These are phyloP conservation scores for Scaptomyza cyrtandrae DNA, from an alignment of 2,888 invertebrate species.

Conservation along the genomic window DNA sequence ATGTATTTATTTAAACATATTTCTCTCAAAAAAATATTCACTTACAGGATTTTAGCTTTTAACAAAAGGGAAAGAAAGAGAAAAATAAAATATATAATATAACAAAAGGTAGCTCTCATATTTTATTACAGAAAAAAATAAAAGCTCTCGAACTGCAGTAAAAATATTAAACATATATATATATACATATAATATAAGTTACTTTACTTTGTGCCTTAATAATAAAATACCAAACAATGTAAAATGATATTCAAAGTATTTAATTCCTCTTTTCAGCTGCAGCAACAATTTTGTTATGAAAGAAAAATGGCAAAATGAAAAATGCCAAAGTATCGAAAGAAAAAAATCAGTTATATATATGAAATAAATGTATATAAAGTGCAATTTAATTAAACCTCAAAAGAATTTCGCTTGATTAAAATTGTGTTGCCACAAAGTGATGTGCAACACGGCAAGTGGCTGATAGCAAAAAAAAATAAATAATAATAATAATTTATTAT, in stretches of 20 bases:
- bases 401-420: slow-evolving; percentile 68
- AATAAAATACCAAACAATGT: slow-evolving; percentile 32
- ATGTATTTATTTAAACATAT: no score
- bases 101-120: background rate
- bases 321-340: slow-evolving; percentile 12
- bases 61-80: background rate
- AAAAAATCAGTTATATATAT: slow-evolving; percentile 6
- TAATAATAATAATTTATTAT: background rate
- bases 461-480: slow-evolving; percentile 5
- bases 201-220: slow-evolving; percentile 14
- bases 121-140: background rate
- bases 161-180: slow-evolving; percentile 2
- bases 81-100: background rate
- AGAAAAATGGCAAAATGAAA: slow-evolving; percentile 1
- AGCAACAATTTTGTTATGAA: slow-evolving; percentile 2
- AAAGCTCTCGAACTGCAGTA: slow-evolving; percentile 2
- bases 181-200: slow-evolving; percentile 14
- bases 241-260: slow-evolving; percentile 43
- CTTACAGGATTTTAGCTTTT: background rate
- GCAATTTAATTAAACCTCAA: slow-evolving; percentile 70
- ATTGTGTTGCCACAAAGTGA: slow-evolving; percentile 33
- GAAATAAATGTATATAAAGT: slow-evolving; percentile 2
- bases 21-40: background rate
- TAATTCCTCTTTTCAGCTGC: slow-evolving; percentile 44
- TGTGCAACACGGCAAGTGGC: slow-evolving; percentile 3